phyloP scores from a whole-genome alignment of 2,797 vertebrate species.

The Triplophysa bombifrons region DNA sequence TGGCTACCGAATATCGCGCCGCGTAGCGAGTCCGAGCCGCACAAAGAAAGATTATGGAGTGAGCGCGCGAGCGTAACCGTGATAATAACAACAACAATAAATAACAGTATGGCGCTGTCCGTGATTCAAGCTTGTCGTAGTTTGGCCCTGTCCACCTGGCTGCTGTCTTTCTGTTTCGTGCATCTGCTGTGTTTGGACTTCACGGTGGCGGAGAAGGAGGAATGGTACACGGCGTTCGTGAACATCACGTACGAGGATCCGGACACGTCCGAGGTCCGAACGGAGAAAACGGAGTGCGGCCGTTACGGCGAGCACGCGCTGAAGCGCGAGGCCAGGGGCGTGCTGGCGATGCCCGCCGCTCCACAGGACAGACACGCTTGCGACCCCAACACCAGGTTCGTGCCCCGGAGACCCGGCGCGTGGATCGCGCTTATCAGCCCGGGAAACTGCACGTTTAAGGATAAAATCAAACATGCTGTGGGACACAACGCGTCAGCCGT shows the following conservation, averaged over 20 bases:
- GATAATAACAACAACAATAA: not conserved
- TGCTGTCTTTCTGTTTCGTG: constrained; percentile 93
- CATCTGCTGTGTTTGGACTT: constrained; percentile 94
- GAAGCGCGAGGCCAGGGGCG: constrained; percentile 89
- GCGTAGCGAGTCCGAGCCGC: not conserved
- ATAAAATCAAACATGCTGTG: constrained; percentile 90
- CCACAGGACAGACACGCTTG: constrained; percentile 85
- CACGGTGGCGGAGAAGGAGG: constrained; percentile 95
- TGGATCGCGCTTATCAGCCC: constrained; percentile 92
- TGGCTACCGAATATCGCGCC: not conserved
- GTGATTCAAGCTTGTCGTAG: constrained; percentile 91
- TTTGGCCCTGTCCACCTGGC: constrained; percentile 94
- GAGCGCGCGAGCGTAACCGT: not conserved
- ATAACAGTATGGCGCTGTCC: constrained; percentile 81
- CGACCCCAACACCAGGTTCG: constrained; percentile 85
- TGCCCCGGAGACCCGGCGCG: constrained; percentile 67
- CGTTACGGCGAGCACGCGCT: constrained; percentile 95
- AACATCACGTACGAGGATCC: constrained; percentile 95
- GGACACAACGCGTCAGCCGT: constrained; percentile 91
- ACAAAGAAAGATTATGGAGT: constrained; percentile 29
- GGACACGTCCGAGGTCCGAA: constrained; percentile 76
- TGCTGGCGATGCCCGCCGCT: constrained; percentile 79
- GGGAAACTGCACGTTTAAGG: constrained; percentile 89
- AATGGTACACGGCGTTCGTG: constrained; percentile 98
- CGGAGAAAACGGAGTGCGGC: constrained; percentile 93